Evolutionary conservation across 2,113 vertebrate genomes (phyloP), one percentile per base, ranked within the genome.

Genomic region (Phyllostomus discolor): DNA sequence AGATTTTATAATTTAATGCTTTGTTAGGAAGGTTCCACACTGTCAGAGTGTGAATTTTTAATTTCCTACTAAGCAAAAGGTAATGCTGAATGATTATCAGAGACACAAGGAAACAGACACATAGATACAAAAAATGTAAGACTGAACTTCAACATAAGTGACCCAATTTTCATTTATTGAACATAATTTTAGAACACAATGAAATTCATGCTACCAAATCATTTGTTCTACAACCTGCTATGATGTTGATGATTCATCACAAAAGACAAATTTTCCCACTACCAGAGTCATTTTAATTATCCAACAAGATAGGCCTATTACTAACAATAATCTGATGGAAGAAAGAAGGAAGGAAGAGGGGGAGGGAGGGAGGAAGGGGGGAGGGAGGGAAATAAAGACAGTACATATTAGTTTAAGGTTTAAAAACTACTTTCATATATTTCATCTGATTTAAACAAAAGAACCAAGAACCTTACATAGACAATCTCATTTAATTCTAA

Each of bases 1-100:
- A 94, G 52, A 89, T 79, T 94, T 92, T 38, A 69, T 93, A 97
- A 97, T 95, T 94, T 88, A 96, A 95, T 95, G 95, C 72, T 97
- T 94, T 52, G 0, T 95, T 95, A 92, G 31, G 50, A 38, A 95
- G 54, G n/a, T 88, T 88, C 38, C 83, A 92, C 7, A 83, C 62
- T 88, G 43, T 91, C 81, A 91, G 81, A 41, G 43, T 88, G 41
- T 90, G 33, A 75, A 50, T 80, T 88, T 89, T 73, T 84, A 59
- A 86, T 81, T 90, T 95, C 62, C 33, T 86, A 54, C 59, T 67
- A 88, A 92, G 59, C 15, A 89, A 91, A 96, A 92, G 19, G 72
- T 41, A 90, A 96, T 96, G 92, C 81, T 82, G 15, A 90, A 73
- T 69, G 59, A 95, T 95, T 92, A 80, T 59, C 83, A 87, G 33